Evolutionary conservation across 2,888 invertebrate species (phyloP).

Genomic region (Habrosyne pyritoides): DNA sequence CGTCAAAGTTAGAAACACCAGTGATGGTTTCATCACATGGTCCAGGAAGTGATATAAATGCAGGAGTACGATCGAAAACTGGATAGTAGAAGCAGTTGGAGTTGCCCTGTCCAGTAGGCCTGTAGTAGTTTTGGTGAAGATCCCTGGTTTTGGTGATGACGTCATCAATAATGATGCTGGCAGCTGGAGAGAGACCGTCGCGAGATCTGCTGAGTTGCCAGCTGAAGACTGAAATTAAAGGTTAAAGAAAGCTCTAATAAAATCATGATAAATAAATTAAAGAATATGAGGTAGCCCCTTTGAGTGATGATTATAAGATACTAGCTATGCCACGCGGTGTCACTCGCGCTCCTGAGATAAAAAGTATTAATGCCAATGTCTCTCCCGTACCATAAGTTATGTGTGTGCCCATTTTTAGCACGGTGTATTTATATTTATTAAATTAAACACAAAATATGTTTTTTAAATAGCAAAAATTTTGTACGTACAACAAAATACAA

Average conservation of each 20-base stretch:
- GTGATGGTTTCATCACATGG: constrained; percentile 53
- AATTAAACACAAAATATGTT: no score
- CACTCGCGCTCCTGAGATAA: no score
- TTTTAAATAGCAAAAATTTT: no score
- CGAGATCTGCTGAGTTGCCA: constrained; percentile 65
- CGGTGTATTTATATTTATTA: no score
- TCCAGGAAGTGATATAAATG: constrained; percentile 52
- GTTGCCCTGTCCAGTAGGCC: constrained; percentile 50
- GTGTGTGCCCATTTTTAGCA: no score
- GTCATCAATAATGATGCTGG: constrained; percentile 39
- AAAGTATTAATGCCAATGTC: no score
- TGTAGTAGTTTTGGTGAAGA: constrained; percentile 59
- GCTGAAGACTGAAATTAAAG: constrained; percentile 56
- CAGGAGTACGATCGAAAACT: constrained; percentile 43
- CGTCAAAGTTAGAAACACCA: constrained; percentile 53
- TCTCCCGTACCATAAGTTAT: no score
- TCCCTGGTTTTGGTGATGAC: constrained; percentile 48
- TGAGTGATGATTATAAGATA: no score
- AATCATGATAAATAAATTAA: no score
- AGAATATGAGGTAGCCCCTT: no score
- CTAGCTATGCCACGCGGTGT: no score
- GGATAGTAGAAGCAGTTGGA: constrained; percentile 70
- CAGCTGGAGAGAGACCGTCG: constrained; percentile 43
- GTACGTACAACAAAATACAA: no score
- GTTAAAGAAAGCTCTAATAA: not conserved